phyloP scores from a whole-genome alignment of 64 coral and sea anemone genomes.

The Acropora yongei region DNA sequence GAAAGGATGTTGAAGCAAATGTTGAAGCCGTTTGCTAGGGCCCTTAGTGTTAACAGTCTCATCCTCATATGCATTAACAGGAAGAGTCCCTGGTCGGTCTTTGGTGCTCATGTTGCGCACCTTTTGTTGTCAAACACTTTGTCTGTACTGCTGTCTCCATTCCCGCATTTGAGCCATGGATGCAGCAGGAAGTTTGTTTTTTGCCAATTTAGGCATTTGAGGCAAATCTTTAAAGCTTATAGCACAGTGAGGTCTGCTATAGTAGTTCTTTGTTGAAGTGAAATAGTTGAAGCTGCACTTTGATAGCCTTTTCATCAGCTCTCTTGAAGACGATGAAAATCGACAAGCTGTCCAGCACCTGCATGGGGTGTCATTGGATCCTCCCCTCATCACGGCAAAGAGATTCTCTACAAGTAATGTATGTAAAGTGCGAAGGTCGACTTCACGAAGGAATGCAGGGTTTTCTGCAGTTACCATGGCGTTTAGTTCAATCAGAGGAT shows the following conservation, averaged over 20 bases:
- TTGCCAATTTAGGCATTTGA: constrained; percentile 32
- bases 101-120: constrained; percentile 69
- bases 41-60: background rate
- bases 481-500: too few species aligned
- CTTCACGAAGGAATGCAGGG: too few species aligned
- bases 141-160: constrained; percentile 34
- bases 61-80: constrained; percentile 55
- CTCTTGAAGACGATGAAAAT: constrained; percentile 35
- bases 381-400: constrained; percentile 56
- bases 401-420: constrained; percentile 53
- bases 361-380: constrained; percentile 40
- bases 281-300: constrained; percentile 19
- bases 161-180: constrained; percentile 11
- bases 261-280: constrained; percentile 39
- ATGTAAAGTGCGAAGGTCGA: background rate
- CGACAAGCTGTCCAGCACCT: background rate
- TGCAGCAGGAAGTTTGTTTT: background rate
- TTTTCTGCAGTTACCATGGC: too few species aligned
- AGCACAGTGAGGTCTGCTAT: constrained; percentile 8
- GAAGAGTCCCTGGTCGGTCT: constrained; percentile 54
- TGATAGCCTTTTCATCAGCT: constrained; percentile 53
- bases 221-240: constrained; percentile 35
- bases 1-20: too few species aligned
- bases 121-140: constrained; percentile 56
- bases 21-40: too few species aligned